A percentile compares a stretch with the other conserved stretches of the same genome.
Conservation (phyloP, 2,113 vertebrate genomes). For the Macaca fascicularis region DNA sequence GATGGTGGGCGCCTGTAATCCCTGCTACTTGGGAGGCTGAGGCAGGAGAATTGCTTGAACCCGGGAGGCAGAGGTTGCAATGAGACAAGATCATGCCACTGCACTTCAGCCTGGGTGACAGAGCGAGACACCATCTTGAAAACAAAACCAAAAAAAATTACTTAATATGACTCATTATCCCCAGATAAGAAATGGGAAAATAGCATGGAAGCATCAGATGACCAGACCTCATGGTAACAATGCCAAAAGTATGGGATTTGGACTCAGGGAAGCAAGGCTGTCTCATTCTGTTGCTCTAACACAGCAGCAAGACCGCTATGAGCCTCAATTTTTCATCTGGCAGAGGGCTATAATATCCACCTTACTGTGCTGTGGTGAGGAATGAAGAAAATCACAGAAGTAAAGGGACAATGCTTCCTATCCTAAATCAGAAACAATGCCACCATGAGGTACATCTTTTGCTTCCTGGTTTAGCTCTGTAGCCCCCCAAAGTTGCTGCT, state of each 20-base stretch:
- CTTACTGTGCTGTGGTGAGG: neutral
- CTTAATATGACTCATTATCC: neutral
- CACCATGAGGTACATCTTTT: neutral
- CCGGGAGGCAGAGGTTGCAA: no score
- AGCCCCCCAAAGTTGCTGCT: neutral
- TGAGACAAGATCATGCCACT: no score
- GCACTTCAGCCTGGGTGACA: no score
- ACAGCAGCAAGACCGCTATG: neutral
- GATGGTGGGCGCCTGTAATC: no score
- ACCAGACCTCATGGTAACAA: neutral
- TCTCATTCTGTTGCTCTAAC: neutral
- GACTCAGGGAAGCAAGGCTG: neutral
- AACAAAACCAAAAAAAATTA: neutral
- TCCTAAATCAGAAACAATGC: neutral
- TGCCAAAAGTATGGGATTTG: neutral
- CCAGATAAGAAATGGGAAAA: neutral
- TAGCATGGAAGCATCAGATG: neutral
- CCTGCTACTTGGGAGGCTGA: no score
- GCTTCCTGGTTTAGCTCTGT: neutral
- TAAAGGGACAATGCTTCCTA: fast-evolving
- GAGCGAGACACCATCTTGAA: no score
- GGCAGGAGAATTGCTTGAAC: no score
- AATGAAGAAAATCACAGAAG: neutral
- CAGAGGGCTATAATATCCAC: neutral
- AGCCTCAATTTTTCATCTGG: neutral